phyloP scores from a whole-genome alignment of 2,113 vertebrate genomes.

The Opisthocomus hoazin region DNA sequence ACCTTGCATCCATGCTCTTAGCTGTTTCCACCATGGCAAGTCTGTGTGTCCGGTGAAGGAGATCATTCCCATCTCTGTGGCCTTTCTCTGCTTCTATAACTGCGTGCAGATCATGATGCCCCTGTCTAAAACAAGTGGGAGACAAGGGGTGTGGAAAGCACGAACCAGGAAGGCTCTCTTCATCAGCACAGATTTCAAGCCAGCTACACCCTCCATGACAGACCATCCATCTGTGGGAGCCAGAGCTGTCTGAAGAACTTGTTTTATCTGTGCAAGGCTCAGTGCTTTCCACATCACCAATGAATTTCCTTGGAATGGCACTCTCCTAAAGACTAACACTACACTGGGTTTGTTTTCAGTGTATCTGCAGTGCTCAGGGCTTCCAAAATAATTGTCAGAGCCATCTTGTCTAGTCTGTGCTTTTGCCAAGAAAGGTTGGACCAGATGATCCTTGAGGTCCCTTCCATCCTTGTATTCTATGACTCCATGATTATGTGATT shows the following conservation, averaged over 20 bases:
- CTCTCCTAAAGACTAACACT: neutral
- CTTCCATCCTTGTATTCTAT: too few species aligned
- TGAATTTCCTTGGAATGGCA: neutral
- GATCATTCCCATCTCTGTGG: neutral
- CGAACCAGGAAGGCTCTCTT: neutral
- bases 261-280: neutral
- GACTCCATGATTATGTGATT: neutral
- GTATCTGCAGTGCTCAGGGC: neutral
- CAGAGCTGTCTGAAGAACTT: neutral
- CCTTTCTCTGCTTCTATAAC: neutral
- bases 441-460: too few species aligned
- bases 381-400: neutral
- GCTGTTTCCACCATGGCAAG: neutral
- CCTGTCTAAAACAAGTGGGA: neutral
- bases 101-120: neutral
- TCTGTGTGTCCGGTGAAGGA: neutral
- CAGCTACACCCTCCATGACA: neutral
- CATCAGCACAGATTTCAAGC: neutral
- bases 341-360: neutral
- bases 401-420: too few species aligned
- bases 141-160: neutral
- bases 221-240: neutral
- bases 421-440: too few species aligned
- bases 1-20: neutral
- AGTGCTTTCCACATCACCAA: neutral